Evolutionary conservation across 1,140 invertebrate species (phyloP), one percentile per base, ranked within the genome.

Genomic region (Drosophila equinoxialis): DNA sequence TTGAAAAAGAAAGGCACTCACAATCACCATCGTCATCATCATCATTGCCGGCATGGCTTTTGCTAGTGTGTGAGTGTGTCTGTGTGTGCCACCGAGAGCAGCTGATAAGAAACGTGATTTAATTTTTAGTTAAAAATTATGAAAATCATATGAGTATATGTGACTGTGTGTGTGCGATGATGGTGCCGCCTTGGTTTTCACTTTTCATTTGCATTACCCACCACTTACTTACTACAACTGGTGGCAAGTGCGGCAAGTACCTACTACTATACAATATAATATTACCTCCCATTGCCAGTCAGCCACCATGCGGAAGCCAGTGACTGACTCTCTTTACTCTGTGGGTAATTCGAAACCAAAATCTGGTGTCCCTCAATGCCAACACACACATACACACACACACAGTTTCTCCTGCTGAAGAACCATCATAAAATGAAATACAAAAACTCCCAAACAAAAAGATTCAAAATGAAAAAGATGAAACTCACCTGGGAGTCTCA

Each of bases 21-120:
- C 78, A 76, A 76, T 68, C 79, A 65, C 42, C 17, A 23, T 23
- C 45, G 45, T 51, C 45, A 51, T 51, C 45, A 51, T 51, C 45
- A 51, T 51, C 45, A 51, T 51, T 51, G 45, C 45, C 45, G 45
- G 45, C 45, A 20, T 48, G 6, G 45, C 7, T 48, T 7, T 17
- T 48, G 45, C 14, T 8, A 4, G 11, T 39, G 37, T 30, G 30
- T 30, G 30, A 3, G 30, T 30, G 30, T 30, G 30, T 30, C 0
- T 30, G 30, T 30, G 0, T 30, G 30, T 6, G 23, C 13, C 51
- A 13, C 14, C 42, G 45, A 11, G 68, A 66, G 0, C 67, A 58
- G 73, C 78, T 85, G 82, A 85, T 85, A 85, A 85, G 82, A 87
- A 87, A 86, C 83, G 82, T 85, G 82, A 87, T 85, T 87, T 87